Percentiles rank a stretch among this genome's conserved stretches.
Evolutionary conservation across 2,888 invertebrate genomes (phyloP).

Genomic region (Aphodius sticticus): DNA sequence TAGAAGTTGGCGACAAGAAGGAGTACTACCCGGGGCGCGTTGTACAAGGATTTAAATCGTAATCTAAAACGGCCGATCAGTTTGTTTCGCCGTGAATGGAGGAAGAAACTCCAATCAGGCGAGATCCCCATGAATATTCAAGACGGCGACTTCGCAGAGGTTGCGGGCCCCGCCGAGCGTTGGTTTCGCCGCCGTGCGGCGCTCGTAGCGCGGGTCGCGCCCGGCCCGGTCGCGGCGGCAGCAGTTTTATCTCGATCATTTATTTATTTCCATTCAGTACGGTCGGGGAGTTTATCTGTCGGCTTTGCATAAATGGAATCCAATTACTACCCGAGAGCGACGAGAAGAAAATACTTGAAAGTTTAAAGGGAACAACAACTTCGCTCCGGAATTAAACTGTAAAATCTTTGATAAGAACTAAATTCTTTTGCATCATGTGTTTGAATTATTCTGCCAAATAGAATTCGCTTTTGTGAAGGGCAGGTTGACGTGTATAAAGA

Average conservation of each 20-base stretch:
- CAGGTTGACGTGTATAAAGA: not conserved
- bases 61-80: not conserved
- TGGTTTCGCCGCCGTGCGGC: not conserved
- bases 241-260: constrained; percentile 4
- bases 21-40: not conserved
- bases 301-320: constrained; percentile 4
- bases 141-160: not conserved
- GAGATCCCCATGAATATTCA: not conserved
- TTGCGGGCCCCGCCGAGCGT: not conserved
- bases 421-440: not conserved
- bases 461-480: not conserved
- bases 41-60: not conserved
- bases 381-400: not conserved
- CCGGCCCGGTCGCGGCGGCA: not conserved
- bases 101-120: not conserved
- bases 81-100: not conserved
- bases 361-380: not conserved
- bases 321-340: not conserved
- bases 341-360: not conserved
- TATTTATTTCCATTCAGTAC: not conserved
- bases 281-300: not conserved
- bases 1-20: not conserved
- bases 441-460: not conserved
- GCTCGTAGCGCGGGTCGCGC: not conserved
- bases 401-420: not conserved